Conservation (phyloP, 2,888 invertebrate species). For the Minunthozetes semirufus region DNA sequence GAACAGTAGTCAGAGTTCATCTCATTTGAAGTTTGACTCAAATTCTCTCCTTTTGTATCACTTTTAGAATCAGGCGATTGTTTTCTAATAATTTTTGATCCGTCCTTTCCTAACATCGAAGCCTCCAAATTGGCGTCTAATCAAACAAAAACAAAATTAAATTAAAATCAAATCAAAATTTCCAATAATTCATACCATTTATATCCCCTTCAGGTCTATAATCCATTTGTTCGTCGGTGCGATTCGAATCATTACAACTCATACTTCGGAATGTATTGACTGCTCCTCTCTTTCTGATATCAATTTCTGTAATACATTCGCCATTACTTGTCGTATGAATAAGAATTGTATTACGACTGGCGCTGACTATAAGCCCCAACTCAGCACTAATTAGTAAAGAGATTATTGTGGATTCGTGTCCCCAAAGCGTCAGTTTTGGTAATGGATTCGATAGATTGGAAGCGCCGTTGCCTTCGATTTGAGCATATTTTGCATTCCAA, state of each 20-base stretch:
- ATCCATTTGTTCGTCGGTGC: conserved; percentile 7
- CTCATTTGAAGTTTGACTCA: conserved; percentile 1
- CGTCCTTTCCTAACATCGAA: conserved; percentile 36
- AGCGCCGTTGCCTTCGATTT: conserved; percentile 37
- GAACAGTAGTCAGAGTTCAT: conserved; percentile 14
- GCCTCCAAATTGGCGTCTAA: conserved; percentile 37
- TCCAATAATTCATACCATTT: conserved; percentile 5
- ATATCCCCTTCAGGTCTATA: conserved; percentile 12
- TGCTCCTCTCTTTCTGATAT: conserved; percentile 32
- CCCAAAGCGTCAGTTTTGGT: conserved; percentile 91
- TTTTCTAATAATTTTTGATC: neutral
- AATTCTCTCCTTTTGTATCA: conserved; percentile 6
- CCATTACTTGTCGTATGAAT: conserved; percentile 38
- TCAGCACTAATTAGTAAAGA: conserved; percentile 96
- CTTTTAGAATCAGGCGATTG: neutral
- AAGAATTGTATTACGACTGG: conserved; percentile 47
- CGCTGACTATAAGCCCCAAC: conserved; percentile 92
- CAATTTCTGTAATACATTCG: conserved; percentile 37
- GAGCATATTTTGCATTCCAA: conserved; percentile 66
- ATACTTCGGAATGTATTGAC: neutral
- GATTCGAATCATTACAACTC: conserved; percentile 2
- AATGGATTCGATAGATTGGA: conserved; percentile 35
- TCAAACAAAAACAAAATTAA: neutral
- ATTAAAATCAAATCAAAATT: neutral
- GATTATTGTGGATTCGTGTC: conserved; percentile 92